phyloP scores from a whole-genome alignment of 2,113 vertebrate species.

The Nipponia nippon region DNA sequence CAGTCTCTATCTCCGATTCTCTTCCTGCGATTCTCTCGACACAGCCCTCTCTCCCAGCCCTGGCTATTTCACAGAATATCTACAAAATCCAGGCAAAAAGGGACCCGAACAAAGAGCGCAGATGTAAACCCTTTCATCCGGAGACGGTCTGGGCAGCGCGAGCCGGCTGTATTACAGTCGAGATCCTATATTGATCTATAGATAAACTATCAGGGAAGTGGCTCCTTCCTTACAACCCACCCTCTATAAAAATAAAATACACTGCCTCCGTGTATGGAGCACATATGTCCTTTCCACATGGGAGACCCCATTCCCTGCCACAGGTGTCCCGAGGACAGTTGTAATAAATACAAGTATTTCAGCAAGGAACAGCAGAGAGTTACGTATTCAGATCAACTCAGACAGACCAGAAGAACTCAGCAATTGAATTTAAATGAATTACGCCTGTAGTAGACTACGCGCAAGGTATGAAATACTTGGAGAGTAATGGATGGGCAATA shows the following conservation, averaged over 20 bases:
- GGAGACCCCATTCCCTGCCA: neutral
- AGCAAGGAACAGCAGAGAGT: neutral
- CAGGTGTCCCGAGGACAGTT: neutral
- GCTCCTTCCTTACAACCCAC: neutral
- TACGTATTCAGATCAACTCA: accelerated
- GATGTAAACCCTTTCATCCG: neutral
- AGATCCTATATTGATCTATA: neutral
- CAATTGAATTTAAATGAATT: neutral
- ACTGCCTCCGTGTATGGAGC: accelerated
- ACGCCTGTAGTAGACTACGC: neutral
- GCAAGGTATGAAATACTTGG: neutral
- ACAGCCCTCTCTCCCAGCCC: neutral
- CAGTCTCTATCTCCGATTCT: neutral
- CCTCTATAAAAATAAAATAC: neutral
- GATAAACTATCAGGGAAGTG: neutral
- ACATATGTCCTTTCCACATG: neutral
- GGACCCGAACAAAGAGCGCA: neutral
- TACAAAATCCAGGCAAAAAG: neutral
- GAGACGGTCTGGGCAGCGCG: neutral
- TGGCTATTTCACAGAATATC: neutral
- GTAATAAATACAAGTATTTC: neutral
- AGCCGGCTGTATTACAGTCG: neutral
- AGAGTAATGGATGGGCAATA: neutral
- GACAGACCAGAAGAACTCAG: neutral
- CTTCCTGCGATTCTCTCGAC: neutral